Evolutionary conservation across 1,140 invertebrate genomes (phyloP).

Genomic region (Babylonia areolata): DNA sequence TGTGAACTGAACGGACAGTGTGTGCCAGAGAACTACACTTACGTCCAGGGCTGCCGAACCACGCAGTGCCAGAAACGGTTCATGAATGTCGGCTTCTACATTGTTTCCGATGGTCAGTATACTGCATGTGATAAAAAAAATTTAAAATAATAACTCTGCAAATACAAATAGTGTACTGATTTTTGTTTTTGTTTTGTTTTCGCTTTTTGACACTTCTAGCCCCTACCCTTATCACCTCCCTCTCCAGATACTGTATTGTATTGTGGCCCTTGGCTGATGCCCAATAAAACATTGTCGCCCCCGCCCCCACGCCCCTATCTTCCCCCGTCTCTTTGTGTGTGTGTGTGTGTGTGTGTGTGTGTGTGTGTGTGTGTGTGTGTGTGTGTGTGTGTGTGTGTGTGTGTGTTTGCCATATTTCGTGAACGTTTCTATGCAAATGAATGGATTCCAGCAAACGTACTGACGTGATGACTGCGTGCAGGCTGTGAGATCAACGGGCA

Average conservation of each 20-base stretch:
- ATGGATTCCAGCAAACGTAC: too few species aligned
- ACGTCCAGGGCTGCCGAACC: slow-evolving; percentile 6
- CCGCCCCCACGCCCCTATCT: not conserved
- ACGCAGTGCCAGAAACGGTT: slow-evolving; percentile 6
- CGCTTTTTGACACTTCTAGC: too few species aligned
- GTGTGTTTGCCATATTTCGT: not conserved
- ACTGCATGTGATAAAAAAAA: too few species aligned
- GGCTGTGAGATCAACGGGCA: slow-evolving; percentile 8
- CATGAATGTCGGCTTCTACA: slow-evolving; percentile 14
- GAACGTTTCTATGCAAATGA: too few species aligned
- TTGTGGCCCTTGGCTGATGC: too few species aligned
- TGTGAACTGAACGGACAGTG: slow-evolving; percentile 18
- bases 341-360: not conserved
- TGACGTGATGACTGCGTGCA: not conserved
- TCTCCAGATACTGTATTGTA: too few species aligned
- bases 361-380: not conserved
- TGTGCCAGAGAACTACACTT: slow-evolving; percentile 25
- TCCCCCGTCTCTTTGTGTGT: not conserved
- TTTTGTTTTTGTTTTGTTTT: too few species aligned
- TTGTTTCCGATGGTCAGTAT: not conserved
- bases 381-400: too few species aligned
- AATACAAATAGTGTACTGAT: too few species aligned
- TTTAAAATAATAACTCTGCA: too few species aligned
- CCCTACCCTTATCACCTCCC: too few species aligned
- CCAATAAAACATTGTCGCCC: too few species aligned